Evolutionary conservation across 2,113 vertebrate species (phyloP).

Genomic region (Ciconia boyciana): DNA sequence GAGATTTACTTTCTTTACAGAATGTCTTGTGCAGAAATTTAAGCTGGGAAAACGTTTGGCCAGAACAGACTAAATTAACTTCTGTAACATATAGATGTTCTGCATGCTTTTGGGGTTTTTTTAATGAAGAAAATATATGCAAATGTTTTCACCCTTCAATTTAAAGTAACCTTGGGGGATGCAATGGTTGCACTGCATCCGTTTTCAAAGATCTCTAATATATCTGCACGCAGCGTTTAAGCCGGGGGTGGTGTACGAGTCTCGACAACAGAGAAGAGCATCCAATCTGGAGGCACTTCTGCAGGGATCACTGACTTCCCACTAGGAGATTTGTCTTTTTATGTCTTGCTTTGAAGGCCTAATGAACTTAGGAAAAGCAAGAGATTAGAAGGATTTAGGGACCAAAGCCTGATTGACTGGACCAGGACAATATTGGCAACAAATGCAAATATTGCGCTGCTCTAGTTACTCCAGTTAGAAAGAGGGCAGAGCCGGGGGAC

Average conservation of each 20-base stretch:
- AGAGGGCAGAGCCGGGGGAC: neutral
- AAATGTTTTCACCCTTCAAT: neutral
- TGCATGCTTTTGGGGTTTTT: neutral
- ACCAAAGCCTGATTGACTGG: neutral
- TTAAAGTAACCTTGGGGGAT: neutral
- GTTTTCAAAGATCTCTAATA: neutral
- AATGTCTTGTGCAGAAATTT: neutral
- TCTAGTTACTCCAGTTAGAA: neutral
- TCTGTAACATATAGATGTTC: accelerated
- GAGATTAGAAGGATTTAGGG: constrained; percentile 26
- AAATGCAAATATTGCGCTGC: neutral
- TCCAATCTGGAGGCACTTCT: neutral
- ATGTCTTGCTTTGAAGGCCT: constrained; percentile 30
- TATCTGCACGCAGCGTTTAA: accelerated
- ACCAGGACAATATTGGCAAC: neutral
- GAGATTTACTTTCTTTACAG: neutral
- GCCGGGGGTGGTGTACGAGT: neutral
- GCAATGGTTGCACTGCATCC: neutral
- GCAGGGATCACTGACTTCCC: neutral
- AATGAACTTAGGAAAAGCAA: constrained; percentile 13
- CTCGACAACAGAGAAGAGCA: neutral
- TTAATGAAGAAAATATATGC: neutral
- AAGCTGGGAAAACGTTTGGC: neutral
- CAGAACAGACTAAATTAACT: neutral
- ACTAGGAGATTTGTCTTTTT: neutral